Percentiles rank a stretch among this genome's conserved stretches.
Conservation (phyloP, 2,113 vertebrate genomes). For the Gymnocephalus cernua region DNA sequence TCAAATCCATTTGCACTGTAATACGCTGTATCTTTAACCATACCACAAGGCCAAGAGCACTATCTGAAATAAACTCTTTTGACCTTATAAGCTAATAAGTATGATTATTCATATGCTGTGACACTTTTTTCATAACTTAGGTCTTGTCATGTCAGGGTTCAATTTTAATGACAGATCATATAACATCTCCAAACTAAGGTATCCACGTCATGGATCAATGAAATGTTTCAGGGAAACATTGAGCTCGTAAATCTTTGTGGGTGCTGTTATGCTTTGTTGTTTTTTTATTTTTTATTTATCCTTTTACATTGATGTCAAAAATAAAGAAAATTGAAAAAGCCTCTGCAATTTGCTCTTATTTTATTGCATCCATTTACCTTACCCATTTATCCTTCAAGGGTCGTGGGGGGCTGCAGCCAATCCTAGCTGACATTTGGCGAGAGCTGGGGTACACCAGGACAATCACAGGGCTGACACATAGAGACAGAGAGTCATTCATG, state of each 20-base stretch:
- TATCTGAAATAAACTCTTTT: background rate
- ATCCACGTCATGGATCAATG: constrained; percentile 54
- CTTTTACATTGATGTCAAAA: constrained; percentile 32
- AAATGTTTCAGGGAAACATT: constrained; percentile 66
- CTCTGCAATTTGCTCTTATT: background rate
- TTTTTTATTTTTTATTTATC: constrained; percentile 44
- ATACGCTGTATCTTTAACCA: background rate
- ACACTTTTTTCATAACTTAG: constrained; percentile 10
- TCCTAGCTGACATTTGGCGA: background rate
- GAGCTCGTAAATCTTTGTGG: constrained; percentile 62
- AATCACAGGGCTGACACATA: no score
- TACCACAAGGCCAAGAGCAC: background rate
- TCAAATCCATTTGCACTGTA: background rate
- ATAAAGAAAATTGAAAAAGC: constrained; percentile 47
- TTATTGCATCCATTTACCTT: background rate
- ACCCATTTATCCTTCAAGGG: background rate
- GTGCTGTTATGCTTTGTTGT: background rate
- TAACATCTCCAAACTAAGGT: background rate
- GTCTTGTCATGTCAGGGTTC: background rate
- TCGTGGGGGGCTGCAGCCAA: no score
- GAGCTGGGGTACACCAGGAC: no score
- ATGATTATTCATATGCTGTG: background rate
- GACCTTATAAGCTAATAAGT: background rate
- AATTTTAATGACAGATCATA: background rate
- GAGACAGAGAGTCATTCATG: background rate